Evolutionary conservation across 1,140 invertebrate species (phyloP).

Genomic region (Pseudomyrmex flavicornis): DNA sequence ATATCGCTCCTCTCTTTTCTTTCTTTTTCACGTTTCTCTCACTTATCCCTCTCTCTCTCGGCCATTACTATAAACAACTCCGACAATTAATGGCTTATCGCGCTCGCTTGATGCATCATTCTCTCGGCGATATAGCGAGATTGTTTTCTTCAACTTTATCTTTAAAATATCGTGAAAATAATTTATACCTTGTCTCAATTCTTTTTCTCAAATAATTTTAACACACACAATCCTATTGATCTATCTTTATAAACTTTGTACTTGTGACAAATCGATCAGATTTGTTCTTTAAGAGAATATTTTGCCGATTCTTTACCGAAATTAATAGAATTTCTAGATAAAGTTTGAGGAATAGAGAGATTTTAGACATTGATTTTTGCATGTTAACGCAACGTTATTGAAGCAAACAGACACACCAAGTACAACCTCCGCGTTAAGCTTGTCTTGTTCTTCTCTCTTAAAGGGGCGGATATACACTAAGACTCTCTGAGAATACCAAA

Average conservation of each 20-base stretch:
- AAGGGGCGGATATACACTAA: conserved; percentile 55
- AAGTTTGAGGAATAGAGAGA: not conserved
- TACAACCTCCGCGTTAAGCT: conserved; percentile 28
- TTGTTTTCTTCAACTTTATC: conserved; percentile 10
- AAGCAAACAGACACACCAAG: conserved; percentile 43
- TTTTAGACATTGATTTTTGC: conserved; percentile 30
- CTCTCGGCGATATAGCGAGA: conserved; percentile 5
- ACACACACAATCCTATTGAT: not conserved
- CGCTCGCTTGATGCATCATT: not conserved
- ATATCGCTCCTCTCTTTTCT: conserved; percentile 6
- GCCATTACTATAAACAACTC: conserved; percentile 61
- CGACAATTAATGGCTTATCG: conserved; percentile 37
- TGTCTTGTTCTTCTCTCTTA: conserved; percentile 31
- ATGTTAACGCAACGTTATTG: conserved; percentile 50
- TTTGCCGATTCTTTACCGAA: too few species aligned
- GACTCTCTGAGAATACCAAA: conserved; percentile 51
- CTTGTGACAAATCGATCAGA: not conserved
- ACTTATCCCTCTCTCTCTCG: conserved; percentile 17
- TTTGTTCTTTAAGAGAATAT: not conserved
- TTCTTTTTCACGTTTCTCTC: not conserved
- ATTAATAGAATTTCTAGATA: not conserved
- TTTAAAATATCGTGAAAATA: not conserved
- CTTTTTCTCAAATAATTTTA: not conserved
- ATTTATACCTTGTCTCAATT: not conserved
- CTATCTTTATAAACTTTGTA: not conserved